Evolutionary conservation across 2,888 invertebrate genomes (phyloP).

Genomic region (Platycnemis pennipes): DNA sequence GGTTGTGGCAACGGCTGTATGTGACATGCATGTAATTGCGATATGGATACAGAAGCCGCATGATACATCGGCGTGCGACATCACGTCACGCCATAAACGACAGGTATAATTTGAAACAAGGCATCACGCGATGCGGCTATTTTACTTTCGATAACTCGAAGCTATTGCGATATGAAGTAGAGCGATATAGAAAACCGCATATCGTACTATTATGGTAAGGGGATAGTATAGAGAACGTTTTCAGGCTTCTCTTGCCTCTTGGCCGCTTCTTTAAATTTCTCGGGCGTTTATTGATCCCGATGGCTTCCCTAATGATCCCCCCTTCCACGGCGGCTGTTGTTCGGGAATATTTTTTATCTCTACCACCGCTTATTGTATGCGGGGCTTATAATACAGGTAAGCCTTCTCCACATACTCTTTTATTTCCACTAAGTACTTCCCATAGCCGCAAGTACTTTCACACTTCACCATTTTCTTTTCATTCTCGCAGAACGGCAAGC

Average conservation of each 20-base stretch:
- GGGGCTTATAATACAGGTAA: neutral
- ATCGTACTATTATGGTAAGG: too few relatives aligned
- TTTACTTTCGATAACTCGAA: too few relatives aligned
- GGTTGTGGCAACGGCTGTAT: too few relatives aligned
- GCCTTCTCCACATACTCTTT: neutral
- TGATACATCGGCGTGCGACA: too few relatives aligned
- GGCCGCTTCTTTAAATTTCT: conserved; percentile 3
- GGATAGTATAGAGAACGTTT: neutral
- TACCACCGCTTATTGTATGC: conserved; percentile 19
- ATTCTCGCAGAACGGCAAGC: neutral
- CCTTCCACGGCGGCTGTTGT: neutral
- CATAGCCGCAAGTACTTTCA: neutral
- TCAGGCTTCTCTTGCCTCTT: neutral
- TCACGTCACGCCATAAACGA: too few relatives aligned
- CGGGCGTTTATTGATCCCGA: conserved; percentile 27
- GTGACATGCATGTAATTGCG: too few relatives aligned
- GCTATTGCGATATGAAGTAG: too few relatives aligned
- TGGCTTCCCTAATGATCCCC: neutral
- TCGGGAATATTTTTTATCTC: conserved; percentile 3
- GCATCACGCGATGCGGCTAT: too few relatives aligned
- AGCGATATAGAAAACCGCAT: too few relatives aligned
- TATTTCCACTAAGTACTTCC: neutral
- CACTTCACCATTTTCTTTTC: neutral
- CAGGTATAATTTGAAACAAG: too few relatives aligned
- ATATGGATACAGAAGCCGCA: too few relatives aligned